These are phyloP conservation scores for Holacanthus passer DNA, from an alignment of 2,113 vertebrate species.

Conservation along the genomic window DNA sequence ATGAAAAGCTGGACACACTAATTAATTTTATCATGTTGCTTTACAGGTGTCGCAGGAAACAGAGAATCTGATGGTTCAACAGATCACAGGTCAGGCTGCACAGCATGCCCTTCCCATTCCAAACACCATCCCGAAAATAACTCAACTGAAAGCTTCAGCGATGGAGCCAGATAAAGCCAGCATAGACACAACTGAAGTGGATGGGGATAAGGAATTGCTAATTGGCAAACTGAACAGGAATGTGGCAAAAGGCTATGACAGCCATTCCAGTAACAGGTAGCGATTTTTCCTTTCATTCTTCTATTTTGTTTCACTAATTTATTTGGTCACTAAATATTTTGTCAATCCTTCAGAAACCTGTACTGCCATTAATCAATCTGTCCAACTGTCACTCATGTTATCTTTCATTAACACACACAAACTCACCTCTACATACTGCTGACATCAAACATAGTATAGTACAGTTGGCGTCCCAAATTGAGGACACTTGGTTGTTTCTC, in stretches of 20 bases:
- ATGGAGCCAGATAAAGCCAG: constrained; percentile 13
- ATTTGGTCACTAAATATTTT: constrained; percentile 9
- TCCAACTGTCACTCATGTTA: too few species aligned
- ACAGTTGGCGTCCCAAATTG: neutral
- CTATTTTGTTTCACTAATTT: neutral
- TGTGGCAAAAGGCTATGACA: neutral
- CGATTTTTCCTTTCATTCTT: neutral
- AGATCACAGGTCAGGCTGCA: constrained; percentile 68
- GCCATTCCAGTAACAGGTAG: constrained; percentile 49
- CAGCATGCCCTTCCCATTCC: neutral
- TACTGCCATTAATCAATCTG: neutral
- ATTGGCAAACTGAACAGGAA: neutral
- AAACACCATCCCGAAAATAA: constrained; percentile 1
- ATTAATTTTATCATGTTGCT: neutral
- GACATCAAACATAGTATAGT: neutral
- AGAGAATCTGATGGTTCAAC: constrained; percentile 77
- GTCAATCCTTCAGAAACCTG: neutral
- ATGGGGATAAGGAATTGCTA: neutral
- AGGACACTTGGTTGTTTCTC: neutral
- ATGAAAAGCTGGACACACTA: neutral
- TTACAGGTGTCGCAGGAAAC: constrained; percentile 81
- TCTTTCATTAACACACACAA: neutral
- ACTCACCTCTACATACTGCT: neutral
- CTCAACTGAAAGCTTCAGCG: neutral
- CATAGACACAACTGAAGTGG: neutral